A percentile compares a stretch with the other conserved stretches of the same genome.
phyloP scores from a whole-genome alignment of 1,140 invertebrate genomes.

The Harpegnathos saltator region DNA sequence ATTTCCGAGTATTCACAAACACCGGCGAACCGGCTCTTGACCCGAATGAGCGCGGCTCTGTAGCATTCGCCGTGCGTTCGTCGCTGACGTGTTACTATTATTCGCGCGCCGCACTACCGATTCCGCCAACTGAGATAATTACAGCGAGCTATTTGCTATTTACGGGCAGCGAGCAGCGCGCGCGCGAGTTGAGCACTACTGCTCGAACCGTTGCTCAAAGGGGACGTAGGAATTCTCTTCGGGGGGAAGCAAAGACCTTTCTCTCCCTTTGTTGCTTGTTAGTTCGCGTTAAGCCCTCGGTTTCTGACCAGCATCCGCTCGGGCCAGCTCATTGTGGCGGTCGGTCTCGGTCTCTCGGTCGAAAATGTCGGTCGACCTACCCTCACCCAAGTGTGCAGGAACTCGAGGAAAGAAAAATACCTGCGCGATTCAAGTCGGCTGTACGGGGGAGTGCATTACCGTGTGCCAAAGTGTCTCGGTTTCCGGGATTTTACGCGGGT shows the following conservation, averaged over 20 bases:
- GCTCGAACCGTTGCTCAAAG: neutral
- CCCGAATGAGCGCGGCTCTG: slow-evolving; percentile 29
- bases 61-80: slow-evolving; percentile 7
- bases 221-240: neutral
- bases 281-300: neutral
- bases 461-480: neutral
- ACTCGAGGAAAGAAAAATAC: no score
- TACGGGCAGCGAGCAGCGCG: neutral
- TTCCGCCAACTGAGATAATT: slow-evolving; percentile 24
- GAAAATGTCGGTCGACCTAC: no score
- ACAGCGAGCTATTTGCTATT: neutral
- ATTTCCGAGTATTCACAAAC: slow-evolving; percentile 25
- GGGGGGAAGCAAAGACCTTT: neutral
- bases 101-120: neutral
- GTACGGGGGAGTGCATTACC: no score
- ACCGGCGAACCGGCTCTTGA: slow-evolving; percentile 38
- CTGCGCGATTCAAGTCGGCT: neutral
- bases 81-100: slow-evolving; percentile 25
- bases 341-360: no score
- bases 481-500: slow-evolving; percentile 5
- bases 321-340: no score
- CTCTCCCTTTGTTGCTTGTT: neutral
- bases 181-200: slow-evolving; percentile 12
- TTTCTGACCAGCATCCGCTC: no score
- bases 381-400: no score